Conservation (phyloP, 2,797 vertebrate genomes). For the Acanthis flammea region DNA sequence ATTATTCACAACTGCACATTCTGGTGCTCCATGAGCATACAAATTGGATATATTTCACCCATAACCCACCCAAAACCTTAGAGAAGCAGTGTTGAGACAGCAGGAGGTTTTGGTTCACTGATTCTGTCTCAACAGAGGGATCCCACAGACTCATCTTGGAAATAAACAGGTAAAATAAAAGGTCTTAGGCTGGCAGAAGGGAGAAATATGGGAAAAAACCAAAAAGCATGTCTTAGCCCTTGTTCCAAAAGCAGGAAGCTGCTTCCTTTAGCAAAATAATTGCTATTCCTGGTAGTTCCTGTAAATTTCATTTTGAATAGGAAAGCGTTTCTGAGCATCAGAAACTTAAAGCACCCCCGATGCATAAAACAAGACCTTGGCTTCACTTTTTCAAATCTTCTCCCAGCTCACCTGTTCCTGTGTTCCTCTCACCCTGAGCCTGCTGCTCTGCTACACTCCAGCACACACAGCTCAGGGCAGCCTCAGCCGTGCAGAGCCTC, state of each 20-base stretch:
- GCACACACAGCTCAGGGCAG: accelerated
- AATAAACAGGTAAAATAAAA: background rate
- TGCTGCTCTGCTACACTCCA: background rate
- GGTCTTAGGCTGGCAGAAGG: background rate
- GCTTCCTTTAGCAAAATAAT: background rate
- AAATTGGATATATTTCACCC: background rate
- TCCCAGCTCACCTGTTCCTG: background rate
- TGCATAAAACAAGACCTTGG: background rate
- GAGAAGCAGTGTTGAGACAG: background rate
- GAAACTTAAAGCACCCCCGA: background rate
- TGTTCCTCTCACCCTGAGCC: background rate
- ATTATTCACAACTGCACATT: constrained; percentile 36
- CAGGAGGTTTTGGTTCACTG: background rate
- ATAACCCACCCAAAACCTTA: background rate
- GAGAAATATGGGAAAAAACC: background rate
- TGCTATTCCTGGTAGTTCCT: background rate
- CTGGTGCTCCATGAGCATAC: background rate
- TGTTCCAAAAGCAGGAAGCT: background rate
- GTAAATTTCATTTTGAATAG: background rate
- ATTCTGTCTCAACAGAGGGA: background rate
- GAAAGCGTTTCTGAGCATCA: background rate
- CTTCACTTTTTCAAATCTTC: background rate
- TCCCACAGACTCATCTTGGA: background rate
- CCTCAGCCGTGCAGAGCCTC: background rate
- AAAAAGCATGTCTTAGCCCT: background rate